phyloP scores from a whole-genome alignment of 2,113 vertebrate genomes.

The Phalacrocorax aristotelis region DNA sequence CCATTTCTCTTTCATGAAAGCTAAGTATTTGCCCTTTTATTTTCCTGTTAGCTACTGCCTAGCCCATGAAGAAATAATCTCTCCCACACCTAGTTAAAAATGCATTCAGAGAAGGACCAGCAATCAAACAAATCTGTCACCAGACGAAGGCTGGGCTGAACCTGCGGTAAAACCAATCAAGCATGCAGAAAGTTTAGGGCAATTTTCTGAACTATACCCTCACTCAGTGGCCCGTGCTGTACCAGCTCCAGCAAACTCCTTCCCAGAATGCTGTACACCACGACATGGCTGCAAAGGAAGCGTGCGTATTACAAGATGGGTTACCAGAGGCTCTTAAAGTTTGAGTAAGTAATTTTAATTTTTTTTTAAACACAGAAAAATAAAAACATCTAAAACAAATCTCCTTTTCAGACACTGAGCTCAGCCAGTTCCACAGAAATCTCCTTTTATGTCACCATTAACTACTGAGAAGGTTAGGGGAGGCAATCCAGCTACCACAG shows the following conservation, averaged over 20 bases:
- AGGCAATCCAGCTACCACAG: background rate
- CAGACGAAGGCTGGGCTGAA: background rate
- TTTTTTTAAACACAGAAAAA: background rate
- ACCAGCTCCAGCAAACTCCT: background rate
- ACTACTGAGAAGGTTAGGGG: background rate
- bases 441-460: background rate
- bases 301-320: fast-evolving
- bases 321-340: background rate
- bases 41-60: background rate
- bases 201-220: background rate
- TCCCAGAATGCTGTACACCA: background rate
- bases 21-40: background rate
- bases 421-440: background rate
- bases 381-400: background rate
- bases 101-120: background rate
- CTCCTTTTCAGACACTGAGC: background rate
- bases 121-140: background rate
- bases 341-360: background rate
- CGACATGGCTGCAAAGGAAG: fast-evolving
- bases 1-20: background rate
- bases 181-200: background rate
- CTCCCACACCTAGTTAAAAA: background rate
- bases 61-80: background rate
- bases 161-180: fast-evolving
- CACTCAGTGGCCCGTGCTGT: background rate